Evolutionary conservation across 2,797 vertebrate genomes (phyloP), one percentile per base, ranked within the genome.

Genomic region (Lacerta viridis): DNA sequence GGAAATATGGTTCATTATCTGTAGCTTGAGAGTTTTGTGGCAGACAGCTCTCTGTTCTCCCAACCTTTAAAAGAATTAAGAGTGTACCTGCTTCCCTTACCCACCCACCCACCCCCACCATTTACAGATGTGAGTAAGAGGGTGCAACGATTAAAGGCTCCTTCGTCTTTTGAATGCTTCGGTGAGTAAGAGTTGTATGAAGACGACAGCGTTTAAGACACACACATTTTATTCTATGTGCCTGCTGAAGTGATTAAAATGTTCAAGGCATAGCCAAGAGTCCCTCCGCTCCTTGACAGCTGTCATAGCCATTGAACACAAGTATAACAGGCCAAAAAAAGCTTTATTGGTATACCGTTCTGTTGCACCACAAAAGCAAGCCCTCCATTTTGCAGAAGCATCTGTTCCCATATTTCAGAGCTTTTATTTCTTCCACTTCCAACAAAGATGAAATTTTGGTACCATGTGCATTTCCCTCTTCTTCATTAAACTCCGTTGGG

Each of bases 271-370:
- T 95, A 95, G 92, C 94, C 79, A 95, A 93, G 92, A 84, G 91
- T 96, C 96, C 96, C 94, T 2, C 64, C 94, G 96, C 97, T 96
- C 96, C 94, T 89, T 96, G 97, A 97, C 97, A 98, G 97, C 97
- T 97, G 97, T 94, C 95, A 93, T 92, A 95, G 95, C 95, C 95
- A 96, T 94, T 96, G 97, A 97, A 92, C 76, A 85, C 91, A 93
- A 94, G 96, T 95, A 83, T 91, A 95, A 90, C 94, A 96, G 95
- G 93, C 94, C 93, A 96, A 93, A 93, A 93, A 93, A 91, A 94
- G 96, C 95, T 95, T 96, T 97, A 96, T 97, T 92, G 94, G 95
- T 93, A 90, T 95, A 95, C 91, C 77, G 94, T 64, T 96, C 95
- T 91, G 89, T 69, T 74, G 80, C 90, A 90, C 95, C 94, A 92